phyloP scores from a whole-genome alignment of 2,797 vertebrate genomes.

The Taenioides sp. region DNA sequence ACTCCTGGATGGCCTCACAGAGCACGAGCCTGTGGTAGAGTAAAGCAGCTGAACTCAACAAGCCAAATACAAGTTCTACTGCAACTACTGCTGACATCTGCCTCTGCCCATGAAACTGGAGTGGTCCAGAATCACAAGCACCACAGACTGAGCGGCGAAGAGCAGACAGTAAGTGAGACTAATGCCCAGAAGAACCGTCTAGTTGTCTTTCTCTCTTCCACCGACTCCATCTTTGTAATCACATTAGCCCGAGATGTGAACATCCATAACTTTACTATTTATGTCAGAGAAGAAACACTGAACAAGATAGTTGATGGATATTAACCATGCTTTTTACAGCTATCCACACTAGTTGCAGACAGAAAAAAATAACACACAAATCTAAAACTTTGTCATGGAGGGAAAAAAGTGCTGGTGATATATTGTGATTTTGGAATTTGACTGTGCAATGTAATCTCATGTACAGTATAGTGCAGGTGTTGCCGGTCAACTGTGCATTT shows the following conservation, averaged over 20 bases:
- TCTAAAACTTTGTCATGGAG: too few species aligned
- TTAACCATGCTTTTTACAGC: conserved; percentile 25
- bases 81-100: conserved; percentile 63
- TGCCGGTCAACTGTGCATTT: conserved; percentile 29
- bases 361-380: too few species aligned
- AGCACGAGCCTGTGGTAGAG: conserved; percentile 64
- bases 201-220: conserved; percentile 57
- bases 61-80: conserved; percentile 19
- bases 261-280: conserved; percentile 69
- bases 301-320: conserved; percentile 57
- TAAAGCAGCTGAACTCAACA: conserved; percentile 51
- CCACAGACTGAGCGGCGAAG: conserved; percentile 68
- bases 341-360: neutral
- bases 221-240: conserved; percentile 67
- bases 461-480: conserved; percentile 55
- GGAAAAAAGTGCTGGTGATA: too few species aligned
- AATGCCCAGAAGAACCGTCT: conserved; percentile 57
- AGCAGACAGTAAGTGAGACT: conserved; percentile 68
- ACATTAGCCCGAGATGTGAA: conserved; percentile 68
- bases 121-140: conserved; percentile 60
- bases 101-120: conserved; percentile 61
- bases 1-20: conserved; percentile 60
- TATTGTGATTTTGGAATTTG: too few species aligned
- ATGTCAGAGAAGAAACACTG: conserved; percentile 51
- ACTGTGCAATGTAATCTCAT: neutral